Evolutionary conservation across 2,888 invertebrate species (phyloP).

Genomic region (Dynastes hyllus): DNA sequence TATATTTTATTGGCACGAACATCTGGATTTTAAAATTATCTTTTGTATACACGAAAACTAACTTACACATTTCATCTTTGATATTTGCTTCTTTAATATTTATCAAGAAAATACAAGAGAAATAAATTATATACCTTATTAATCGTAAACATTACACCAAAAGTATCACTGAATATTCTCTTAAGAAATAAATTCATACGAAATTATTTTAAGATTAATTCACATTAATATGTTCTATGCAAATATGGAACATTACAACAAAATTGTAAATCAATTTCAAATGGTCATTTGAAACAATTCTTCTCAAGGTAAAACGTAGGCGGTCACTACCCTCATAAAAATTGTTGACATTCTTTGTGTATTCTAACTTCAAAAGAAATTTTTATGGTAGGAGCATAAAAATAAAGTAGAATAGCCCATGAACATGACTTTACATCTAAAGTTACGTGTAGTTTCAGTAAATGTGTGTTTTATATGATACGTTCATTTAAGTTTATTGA

Average conservation of each 20-base stretch:
- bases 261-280: no score
- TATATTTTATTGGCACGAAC: slow-evolving; percentile 24
- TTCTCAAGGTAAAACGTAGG: neutral
- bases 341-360: neutral
- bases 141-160: no score
- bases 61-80: slow-evolving; percentile 6
- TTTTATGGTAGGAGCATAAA: neutral
- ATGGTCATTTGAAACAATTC: no score
- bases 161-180: no score
- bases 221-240: no score
- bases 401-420: neutral
- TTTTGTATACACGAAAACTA: neutral
- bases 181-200: no score
- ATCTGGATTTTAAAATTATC: slow-evolving; percentile 24
- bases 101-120: neutral
- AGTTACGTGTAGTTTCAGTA: neutral
- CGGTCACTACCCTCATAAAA: neutral
- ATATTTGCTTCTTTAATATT: slow-evolving; percentile 15
- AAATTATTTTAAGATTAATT: no score
- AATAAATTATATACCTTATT: no score
- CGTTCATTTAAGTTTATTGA: slow-evolving; percentile 1
- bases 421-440: neutral
- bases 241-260: no score
- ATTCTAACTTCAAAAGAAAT: slow-evolving; percentile 5
- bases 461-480: neutral